Percentiles rank a stretch among this genome's conserved stretches.
phyloP scores from a whole-genome alignment of 2,888 invertebrate genomes.

The Himalopsyche kuldschensis region DNA sequence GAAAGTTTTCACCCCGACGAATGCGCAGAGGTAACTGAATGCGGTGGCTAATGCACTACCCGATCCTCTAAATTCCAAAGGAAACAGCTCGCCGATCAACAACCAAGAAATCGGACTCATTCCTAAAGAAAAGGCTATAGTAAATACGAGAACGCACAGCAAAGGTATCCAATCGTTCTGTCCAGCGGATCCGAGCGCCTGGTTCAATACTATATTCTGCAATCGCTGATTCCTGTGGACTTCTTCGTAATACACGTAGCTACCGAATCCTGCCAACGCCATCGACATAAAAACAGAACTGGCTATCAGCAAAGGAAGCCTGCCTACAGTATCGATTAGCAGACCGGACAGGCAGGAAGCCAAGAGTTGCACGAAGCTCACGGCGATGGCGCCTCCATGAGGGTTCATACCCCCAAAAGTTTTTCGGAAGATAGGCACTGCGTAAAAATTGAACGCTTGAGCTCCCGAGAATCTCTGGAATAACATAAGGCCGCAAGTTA shows the following conservation, averaged over 20 bases:
- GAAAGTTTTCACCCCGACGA: constrained; percentile 83
- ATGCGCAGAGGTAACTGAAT: constrained; percentile 84
- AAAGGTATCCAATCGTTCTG: constrained; percentile 82
- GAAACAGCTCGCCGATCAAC: constrained; percentile 80
- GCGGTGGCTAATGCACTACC: constrained; percentile 86
- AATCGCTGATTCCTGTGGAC: constrained; percentile 60
- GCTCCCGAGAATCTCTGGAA: constrained; percentile 85
- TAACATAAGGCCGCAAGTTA: constrained; percentile 86
- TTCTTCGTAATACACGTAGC: constrained; percentile 80
- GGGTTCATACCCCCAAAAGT: constrained; percentile 82
- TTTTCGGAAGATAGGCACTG: constrained; percentile 82
- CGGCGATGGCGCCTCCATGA: constrained; percentile 81
- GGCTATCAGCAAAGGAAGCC: constrained; percentile 79
- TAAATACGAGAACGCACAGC: constrained; percentile 79
- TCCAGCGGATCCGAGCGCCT: constrained; percentile 52
- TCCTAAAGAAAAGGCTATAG: constrained; percentile 83
- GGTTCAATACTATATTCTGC: constrained; percentile 57
- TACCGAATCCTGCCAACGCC: constrained; percentile 83
- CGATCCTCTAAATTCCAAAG: constrained; percentile 80
- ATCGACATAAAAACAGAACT: constrained; percentile 84
- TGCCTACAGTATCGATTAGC: constrained; percentile 83
- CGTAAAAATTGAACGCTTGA: constrained; percentile 83
- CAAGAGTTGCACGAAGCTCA: constrained; percentile 82
- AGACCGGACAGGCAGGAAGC: constrained; percentile 80
- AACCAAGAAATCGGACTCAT: constrained; percentile 89